Conservation (phyloP, 2,113 vertebrate genomes). For the Chaenocephalus aceratus region DNA sequence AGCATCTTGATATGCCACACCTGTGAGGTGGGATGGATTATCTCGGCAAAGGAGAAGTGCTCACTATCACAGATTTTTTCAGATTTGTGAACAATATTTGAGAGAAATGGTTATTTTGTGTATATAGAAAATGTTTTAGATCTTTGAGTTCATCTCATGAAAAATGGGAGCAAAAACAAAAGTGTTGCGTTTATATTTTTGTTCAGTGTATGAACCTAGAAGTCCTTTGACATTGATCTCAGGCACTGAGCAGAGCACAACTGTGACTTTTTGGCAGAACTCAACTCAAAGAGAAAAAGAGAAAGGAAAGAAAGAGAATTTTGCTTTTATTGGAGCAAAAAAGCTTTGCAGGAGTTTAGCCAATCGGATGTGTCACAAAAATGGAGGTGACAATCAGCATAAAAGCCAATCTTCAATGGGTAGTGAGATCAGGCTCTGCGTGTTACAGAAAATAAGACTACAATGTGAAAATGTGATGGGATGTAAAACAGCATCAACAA, state of each 20-base stretch:
- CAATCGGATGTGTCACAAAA: slow-evolving; percentile 3
- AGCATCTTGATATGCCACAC: no score
- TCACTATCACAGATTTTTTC: no score
- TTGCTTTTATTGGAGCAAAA: background rate
- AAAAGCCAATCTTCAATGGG: background rate
- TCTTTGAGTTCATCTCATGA: no score
- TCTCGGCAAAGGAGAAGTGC: no score
- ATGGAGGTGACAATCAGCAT: background rate
- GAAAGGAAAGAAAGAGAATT: background rate
- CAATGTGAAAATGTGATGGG: background rate
- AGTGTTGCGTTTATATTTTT: no score
- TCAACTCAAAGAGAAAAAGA: slow-evolving; percentile 5
- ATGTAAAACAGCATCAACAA: background rate
- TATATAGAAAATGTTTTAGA: no score
- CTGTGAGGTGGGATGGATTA: no score
- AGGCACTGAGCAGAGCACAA: slow-evolving; percentile 14
- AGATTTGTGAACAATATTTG: no score
- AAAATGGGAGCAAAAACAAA: no score
- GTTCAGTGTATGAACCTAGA: background rate
- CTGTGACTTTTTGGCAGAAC: slow-evolving; percentile 37
- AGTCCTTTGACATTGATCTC: background rate
- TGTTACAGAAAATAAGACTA: background rate
- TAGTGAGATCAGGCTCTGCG: background rate
- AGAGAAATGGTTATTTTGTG: no score
- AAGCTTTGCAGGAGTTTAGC: slow-evolving; percentile 17